Percentiles rank a stretch among this genome's conserved stretches.
These are phyloP conservation scores for Salmo trutta DNA, from an alignment of 2,797 vertebrate species.

Conservation along the genomic window DNA sequence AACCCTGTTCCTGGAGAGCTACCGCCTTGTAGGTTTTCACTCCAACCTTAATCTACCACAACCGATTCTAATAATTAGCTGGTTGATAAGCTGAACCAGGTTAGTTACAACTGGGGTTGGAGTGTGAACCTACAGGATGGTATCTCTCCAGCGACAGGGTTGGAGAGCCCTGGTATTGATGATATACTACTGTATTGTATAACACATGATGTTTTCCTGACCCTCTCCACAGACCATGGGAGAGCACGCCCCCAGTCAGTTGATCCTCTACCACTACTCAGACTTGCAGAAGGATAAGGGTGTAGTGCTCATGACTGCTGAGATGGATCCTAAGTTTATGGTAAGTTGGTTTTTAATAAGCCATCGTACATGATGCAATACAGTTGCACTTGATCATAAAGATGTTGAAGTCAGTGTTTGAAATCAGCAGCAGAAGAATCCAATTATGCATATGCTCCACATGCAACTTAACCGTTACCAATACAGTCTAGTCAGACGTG, in stretches of 20 bases:
- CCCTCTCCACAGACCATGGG: conserved; percentile 74
- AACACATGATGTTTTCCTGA: background rate
- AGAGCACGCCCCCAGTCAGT: conserved; percentile 86
- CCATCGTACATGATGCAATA: background rate
- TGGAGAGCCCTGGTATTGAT: too few relatives aligned
- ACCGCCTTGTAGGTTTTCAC: too few relatives aligned
- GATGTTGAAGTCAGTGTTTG: background rate
- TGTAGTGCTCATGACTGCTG: conserved; percentile 92
- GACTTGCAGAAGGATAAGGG: conserved; percentile 90
- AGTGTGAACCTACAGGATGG: too few relatives aligned
- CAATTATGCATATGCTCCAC: background rate
- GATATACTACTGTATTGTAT: too few relatives aligned
- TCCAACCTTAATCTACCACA: too few relatives aligned
- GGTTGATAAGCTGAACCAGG: too few relatives aligned
- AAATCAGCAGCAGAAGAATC: background rate
- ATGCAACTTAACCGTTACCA: background rate
- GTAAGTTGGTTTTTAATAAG: conserved; percentile 68
- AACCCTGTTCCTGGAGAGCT: too few relatives aligned
- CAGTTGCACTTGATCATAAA: background rate
- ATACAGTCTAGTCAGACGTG: background rate
- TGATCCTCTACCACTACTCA: conserved; percentile 91
- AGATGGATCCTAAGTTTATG: conserved; percentile 88
- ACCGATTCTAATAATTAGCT: too few relatives aligned
- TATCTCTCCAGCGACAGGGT: too few relatives aligned
- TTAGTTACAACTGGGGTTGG: too few relatives aligned